Base-by-base conservation (phyloP, 1,140 invertebrate species). In the Maconellicoccus hirsutus region DNA sequence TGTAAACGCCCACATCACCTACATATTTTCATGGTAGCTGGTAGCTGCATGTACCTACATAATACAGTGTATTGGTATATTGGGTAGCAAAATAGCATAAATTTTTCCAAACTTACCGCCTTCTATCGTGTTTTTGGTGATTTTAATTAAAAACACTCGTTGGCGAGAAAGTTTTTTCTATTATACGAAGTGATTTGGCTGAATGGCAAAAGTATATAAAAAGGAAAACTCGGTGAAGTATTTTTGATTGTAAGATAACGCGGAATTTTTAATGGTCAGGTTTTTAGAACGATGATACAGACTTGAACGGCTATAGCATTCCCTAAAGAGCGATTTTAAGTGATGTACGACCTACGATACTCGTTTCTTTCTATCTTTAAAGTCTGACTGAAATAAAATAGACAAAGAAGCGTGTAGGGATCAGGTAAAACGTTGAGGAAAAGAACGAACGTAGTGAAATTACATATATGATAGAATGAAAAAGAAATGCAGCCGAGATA, bases 211-310 rank as follows among this genome's bases (percentile, higher is more conserved):
- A 52, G 42, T 52, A 52, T 16, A 3, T 14, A 52, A 19, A 52
- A 52, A 52, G 42, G 6, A 52, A 52, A 8, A 52, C 42, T 14
- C 10, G 42, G 6, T 52, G 2, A 16, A 52, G 42, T 52, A 52
- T 52, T 52, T 52, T 19, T 52, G 42, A 52, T 52, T 52, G 42
- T 52, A 52, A 52, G 42, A 52, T 52, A 52, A 52, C 10, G 42
- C 42, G 42, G 42, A 52, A 52, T 52, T 52, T 52, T 52, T 52
- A 52, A 52, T 52, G 42, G 42, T 19, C 12, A 52, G 42, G 42
- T 52, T 52, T 52, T 52, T 52, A 52, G 42, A 52, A 52, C 42
- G 42, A 52, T 52, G 42, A 52, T 52, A 52, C 42, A 52, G 42
- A 19, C 42, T 52, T 19, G 42, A 52, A 52, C 42, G 42, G 42